Evolutionary conservation across 2,113 vertebrate genomes (phyloP), one percentile per base, ranked within the genome.

Genomic region (Macroglossus sobrinus): DNA sequence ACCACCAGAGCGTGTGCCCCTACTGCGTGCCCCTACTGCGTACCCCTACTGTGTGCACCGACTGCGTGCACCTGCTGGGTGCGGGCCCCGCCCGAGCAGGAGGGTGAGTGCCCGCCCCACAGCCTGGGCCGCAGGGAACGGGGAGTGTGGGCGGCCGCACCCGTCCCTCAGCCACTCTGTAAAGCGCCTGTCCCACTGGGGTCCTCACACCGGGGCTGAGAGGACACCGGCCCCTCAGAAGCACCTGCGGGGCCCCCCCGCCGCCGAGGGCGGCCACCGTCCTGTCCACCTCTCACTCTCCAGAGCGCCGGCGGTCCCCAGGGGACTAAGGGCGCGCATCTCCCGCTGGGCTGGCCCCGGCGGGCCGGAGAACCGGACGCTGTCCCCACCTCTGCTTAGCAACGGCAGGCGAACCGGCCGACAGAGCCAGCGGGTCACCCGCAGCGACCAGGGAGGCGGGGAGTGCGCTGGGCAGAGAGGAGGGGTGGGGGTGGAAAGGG

Each of bases 1-100:
- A 0, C 7, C 1, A 0, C 28, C 18, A 28, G 30, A 2, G 45
- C 33, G 4, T 0, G 7, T 1, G 40, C 4, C 3, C 47, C 71
- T 15, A 9, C 38, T 5, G 8, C 0, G 15, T 10, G 13, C 50
- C 5, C 43, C 43, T 43, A 8, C 43, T 43, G 43, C n/a, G 7
- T 1, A 30, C 4, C 3, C 47, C 71, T 15, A 9, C 38, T 5
- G 4, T 0, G 7, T 1, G 40, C 4, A 4, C 47, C 71, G 10
- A 9, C 38, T 5, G 8, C 0, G 15, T 10, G 13, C 50, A 43
- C 43, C 43, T 43, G 43, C 43, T 43, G 43, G 5, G 43, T 47
- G 45, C 91, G 6, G 63, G 43, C 59, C 59, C 53, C 24, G 26
- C 11, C 45, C 43, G n/a, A n/a, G n/a, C n/a, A n/a, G n/a, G n/a